A percentile compares a stretch with the other conserved stretches of the same genome.
Conservation (phyloP, 92 coral and sea anemone species). For the Zoanthus gigantus region DNA sequence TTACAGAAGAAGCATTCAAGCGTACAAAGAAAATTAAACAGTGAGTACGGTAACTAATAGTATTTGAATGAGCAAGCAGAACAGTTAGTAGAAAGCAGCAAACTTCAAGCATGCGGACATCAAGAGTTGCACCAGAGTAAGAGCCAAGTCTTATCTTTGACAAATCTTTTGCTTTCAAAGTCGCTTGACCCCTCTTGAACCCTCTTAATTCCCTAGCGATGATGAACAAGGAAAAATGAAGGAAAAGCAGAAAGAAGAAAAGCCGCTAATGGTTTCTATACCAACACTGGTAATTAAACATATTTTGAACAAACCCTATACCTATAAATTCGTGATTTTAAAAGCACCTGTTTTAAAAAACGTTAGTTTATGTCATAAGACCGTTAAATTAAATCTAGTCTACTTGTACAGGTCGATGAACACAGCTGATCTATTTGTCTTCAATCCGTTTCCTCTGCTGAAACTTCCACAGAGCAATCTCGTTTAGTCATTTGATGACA, state of each 20-base stretch:
- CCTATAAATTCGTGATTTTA: neutral
- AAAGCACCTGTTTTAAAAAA: neutral
- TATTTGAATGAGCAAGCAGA: neutral
- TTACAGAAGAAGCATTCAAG: neutral
- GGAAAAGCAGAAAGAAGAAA: constrained; percentile 20
- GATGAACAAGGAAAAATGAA: constrained; percentile 7
- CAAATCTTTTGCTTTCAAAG: neutral
- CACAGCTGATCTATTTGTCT: neutral
- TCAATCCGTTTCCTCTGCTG: neutral
- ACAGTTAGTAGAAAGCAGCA: neutral
- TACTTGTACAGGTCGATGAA: neutral
- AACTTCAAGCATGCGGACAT: constrained; percentile 1
- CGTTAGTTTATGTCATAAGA: neutral
- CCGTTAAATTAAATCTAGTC: neutral
- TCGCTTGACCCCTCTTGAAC: neutral
- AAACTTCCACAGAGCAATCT: neutral
- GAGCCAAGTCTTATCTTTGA: neutral
- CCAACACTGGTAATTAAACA: constrained; percentile 24
- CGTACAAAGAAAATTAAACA: neutral
- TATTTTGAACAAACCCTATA: neutral
- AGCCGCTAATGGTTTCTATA: constrained; percentile 19
- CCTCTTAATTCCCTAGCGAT: neutral
- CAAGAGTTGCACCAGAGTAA: constrained; percentile 17
- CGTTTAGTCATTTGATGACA: neutral
- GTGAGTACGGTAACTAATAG: neutral